phyloP scores from a whole-genome alignment of 2,888 invertebrate species.

The Heteromurus nitidus region DNA sequence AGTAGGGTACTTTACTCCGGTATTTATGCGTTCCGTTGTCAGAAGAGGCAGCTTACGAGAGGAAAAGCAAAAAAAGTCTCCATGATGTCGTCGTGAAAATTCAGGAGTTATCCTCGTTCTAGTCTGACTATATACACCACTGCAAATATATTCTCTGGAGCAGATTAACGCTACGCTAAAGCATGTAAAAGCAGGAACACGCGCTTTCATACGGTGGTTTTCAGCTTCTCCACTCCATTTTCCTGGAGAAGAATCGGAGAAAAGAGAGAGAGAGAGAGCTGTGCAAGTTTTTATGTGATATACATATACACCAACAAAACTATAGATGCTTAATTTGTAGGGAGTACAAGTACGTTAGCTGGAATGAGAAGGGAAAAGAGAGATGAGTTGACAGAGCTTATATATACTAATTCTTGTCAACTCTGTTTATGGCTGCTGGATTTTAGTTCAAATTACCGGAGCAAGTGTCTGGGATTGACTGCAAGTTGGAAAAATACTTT shows the following conservation, averaged over 20 bases:
- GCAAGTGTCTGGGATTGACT: conserved; percentile 61
- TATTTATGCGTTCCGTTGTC: conserved; percentile 61
- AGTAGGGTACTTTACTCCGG: conserved; percentile 36
- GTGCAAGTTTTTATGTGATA: too few relatives aligned
- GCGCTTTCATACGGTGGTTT: conserved; percentile 32
- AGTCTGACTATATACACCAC: background rate
- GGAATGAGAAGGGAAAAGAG: conserved; percentile 31
- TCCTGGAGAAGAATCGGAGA: background rate
- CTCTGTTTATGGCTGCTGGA: conserved; percentile 52
- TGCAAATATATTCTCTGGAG: background rate
- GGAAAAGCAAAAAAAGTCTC: conserved; percentile 32
- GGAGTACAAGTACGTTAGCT: background rate
- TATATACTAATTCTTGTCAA: conserved; percentile 68
- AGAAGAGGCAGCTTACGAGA: conserved; percentile 35
- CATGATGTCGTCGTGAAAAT: conserved; percentile 54
- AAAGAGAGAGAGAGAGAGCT: too few relatives aligned
- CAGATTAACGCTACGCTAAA: background rate
- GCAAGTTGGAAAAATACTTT: conserved; percentile 12
- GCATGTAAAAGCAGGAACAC: too few relatives aligned
- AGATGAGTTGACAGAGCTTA: conserved; percentile 62
- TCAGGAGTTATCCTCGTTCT: conserved; percentile 21
- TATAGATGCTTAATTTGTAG: background rate
- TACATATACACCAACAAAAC: background rate
- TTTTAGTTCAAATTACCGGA: conserved; percentile 40
- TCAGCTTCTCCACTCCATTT: conserved; percentile 9